Conservation (phyloP, 2,113 vertebrate species). For the Oplegnathus fasciatus region DNA sequence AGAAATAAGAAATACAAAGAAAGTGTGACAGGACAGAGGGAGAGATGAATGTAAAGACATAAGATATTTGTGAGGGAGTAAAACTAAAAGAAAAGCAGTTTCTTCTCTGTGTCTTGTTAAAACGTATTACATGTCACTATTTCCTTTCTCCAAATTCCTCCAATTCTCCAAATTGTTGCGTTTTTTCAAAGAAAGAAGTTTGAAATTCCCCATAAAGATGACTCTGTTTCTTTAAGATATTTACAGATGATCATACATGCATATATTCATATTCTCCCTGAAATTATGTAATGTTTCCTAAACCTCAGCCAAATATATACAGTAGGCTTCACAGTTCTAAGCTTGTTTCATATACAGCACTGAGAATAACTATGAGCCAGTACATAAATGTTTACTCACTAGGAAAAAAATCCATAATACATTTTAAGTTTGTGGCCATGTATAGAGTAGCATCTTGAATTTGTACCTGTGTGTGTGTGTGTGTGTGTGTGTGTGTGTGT, state of each 20-base stretch:
- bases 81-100: too few species aligned
- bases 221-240: background rate
- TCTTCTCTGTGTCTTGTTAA: too few species aligned
- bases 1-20: too few species aligned
- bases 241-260: constrained; percentile 9
- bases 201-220: background rate
- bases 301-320: constrained; percentile 41
- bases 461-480: constrained; percentile 21
- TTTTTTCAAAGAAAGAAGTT: background rate
- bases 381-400: constrained; percentile 62
- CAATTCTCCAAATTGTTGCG: background rate
- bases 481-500: constrained; percentile 9
- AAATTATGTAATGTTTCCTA: constrained; percentile 49
- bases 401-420: constrained; percentile 52
- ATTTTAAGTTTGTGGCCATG: constrained; percentile 44
- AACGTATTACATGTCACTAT: too few species aligned
- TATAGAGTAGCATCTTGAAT: constrained; percentile 30
- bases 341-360: constrained; percentile 27
- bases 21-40: too few species aligned
- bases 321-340: constrained; percentile 27
- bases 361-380: constrained; percentile 49
- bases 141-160: background rate
- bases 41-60: too few species aligned
- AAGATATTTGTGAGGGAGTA: too few species aligned
- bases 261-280: background rate